Evolutionary conservation across 2,888 invertebrate genomes (phyloP).

Genomic region (Spicauda simplicius): DNA sequence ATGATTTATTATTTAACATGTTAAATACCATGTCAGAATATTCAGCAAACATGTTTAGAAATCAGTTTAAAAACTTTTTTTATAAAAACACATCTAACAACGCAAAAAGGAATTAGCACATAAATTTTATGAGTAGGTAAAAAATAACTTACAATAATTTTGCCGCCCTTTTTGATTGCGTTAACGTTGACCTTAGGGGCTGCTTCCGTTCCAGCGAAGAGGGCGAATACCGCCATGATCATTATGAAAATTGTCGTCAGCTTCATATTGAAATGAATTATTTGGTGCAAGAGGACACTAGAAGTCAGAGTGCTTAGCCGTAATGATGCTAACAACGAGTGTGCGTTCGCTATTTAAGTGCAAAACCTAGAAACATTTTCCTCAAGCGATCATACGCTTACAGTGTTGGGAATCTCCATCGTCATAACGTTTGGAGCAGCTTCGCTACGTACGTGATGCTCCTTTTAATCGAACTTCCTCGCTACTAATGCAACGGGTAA

Average conservation of each 20-base stretch:
- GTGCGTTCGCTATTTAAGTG: background rate
- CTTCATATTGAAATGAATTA: slow-evolving; percentile 48
- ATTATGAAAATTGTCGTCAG: slow-evolving; percentile 48
- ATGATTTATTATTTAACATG: too few relatives aligned
- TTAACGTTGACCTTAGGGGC: slow-evolving; percentile 50
- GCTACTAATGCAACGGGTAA: background rate
- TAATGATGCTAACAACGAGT: background rate
- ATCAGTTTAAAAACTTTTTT: too few relatives aligned
- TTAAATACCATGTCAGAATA: too few relatives aligned
- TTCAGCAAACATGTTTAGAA: too few relatives aligned
- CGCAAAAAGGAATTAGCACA: too few relatives aligned
- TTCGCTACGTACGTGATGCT: background rate
- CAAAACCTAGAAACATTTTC: background rate
- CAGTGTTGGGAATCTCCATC: background rate
- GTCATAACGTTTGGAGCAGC: background rate
- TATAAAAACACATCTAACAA: too few relatives aligned
- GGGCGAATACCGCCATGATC: slow-evolving; percentile 47
- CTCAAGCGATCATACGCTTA: background rate
- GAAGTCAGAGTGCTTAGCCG: background rate
- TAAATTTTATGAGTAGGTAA: background rate
- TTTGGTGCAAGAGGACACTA: background rate
- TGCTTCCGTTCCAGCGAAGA: slow-evolving; percentile 47
- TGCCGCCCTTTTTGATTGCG: slow-evolving; percentile 49
- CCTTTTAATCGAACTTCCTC: background rate
- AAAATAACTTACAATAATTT: slow-evolving; percentile 46